These are phyloP conservation scores for Melieria crassipennis DNA, from an alignment of 2,888 invertebrate species.

Conservation along the genomic window DNA sequence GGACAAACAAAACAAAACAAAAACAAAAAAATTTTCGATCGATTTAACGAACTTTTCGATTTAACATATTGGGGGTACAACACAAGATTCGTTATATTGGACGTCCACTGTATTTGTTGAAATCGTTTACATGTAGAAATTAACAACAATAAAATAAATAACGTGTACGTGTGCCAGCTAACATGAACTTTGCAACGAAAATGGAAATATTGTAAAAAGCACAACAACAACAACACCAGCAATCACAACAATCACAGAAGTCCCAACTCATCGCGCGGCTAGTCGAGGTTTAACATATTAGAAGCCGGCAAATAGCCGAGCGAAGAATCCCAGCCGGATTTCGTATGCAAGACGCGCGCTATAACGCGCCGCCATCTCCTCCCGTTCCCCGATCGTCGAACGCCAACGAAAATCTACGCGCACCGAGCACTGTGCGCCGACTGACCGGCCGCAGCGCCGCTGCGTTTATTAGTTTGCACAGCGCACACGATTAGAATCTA, in stretches of 20 bases:
- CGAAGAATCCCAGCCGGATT: neutral
- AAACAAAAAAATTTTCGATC: too few relatives aligned
- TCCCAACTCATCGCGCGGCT: neutral
- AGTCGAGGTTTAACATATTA: neutral
- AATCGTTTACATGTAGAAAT: slow-evolving; percentile 7
- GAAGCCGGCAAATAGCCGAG: neutral
- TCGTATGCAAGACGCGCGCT: slow-evolving; percentile 4
- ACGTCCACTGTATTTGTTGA: too few relatives aligned
- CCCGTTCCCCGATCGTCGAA: too few relatives aligned
- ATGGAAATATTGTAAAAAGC: neutral
- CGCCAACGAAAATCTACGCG: neutral
- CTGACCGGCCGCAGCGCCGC: too few relatives aligned
- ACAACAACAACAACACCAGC: neutral
- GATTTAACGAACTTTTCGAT: too few relatives aligned
- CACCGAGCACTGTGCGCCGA: too few relatives aligned
- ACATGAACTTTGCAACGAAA: slow-evolving; percentile 8
- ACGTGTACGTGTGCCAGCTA: slow-evolving; percentile 8
- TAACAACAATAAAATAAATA: slow-evolving; percentile 21
- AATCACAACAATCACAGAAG: neutral
- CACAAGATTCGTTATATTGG: too few relatives aligned
- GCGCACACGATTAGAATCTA: slow-evolving; percentile 10
- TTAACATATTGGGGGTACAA: too few relatives aligned
- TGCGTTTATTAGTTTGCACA: slow-evolving; percentile 8
- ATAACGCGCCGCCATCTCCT: neutral
- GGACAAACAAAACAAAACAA: too few relatives aligned